Base-by-base conservation (phyloP, 2,113 vertebrate genomes). In the Suncus etruscus region DNA sequence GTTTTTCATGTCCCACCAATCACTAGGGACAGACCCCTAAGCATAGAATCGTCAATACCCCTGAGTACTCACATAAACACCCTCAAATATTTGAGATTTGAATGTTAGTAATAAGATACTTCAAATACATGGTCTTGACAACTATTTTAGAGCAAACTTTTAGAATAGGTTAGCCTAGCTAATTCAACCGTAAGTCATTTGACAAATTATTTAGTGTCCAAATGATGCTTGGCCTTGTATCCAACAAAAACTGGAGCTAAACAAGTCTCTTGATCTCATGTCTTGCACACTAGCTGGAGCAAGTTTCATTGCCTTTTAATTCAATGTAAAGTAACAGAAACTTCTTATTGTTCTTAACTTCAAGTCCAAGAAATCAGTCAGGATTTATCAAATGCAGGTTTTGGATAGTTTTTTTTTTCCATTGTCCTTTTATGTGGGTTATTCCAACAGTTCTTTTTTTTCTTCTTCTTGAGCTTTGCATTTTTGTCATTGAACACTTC, bases 401-500 rank as follows among this genome's bases (percentile, higher is more conserved):
- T 39, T 39, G 5, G 39, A 39, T 39, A 22, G 8, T 45, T 73
- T 22, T 47, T 50, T 51, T n/a, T 27, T 69, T 25, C 70, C 79
- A 81, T 73, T 14, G 3, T 66, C 74, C 83, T 77, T 76, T 39
- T 9, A 0, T 29, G 39, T 50, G 45, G 31, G 25, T 51, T 18
- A 45, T 69, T 87, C 83, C 82, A 69, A 15, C 48, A 51, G 51
- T 76, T 88, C 31, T 31, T 58, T 15, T 65, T 48, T 91, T 87
- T 39, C 39, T 75, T 75, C 75, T 91, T 90, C 18, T 66, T 78
- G 73, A 89, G 69, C 31, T 76, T 77, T 90, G 11, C 50, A 12
- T 27, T 69, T 91, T 80, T 76, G 47, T 27, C 50, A 69, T 81
- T 66, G 79, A 92, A 31, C 24, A 51, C 74, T 91, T 90, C 73